Evolutionary conservation across 1,140 invertebrate genomes (phyloP).

Genomic region (Stenopsyche tienmushanensis): DNA sequence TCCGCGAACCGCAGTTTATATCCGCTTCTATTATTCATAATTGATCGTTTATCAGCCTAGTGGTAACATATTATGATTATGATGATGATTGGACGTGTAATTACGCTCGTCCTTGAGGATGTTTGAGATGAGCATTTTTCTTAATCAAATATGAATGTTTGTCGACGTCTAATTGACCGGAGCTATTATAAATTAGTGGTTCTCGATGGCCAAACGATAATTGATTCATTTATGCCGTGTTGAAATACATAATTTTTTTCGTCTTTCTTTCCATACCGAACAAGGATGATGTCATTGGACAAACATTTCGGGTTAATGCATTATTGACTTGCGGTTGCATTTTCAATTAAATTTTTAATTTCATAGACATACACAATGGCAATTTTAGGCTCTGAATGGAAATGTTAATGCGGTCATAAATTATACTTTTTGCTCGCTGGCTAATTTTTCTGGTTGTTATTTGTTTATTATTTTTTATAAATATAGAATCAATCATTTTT

Average conservation of each 20-base stretch:
- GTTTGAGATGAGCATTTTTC: constrained; percentile 10
- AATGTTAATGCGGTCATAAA: too few relatives aligned
- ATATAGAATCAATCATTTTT: too few relatives aligned
- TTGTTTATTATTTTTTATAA: too few relatives aligned
- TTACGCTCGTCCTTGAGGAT: constrained; percentile 15
- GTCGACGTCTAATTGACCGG: constrained; percentile 17
- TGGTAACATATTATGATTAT: constrained; percentile 3
- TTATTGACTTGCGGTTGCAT: too few relatives aligned
- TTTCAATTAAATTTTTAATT: too few relatives aligned
- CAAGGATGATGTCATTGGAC: constrained; percentile 19
- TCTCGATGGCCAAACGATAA: constrained; percentile 1
- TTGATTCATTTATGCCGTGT: constrained; percentile 22
- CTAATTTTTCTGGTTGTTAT: too few relatives aligned
- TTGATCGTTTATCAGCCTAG: constrained; percentile 15
- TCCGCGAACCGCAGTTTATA: too few relatives aligned
- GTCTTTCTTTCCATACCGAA: constrained; percentile 4
- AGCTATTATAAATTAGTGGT: constrained; percentile 16
- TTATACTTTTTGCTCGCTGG: too few relatives aligned
- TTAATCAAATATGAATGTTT: constrained; percentile 17
- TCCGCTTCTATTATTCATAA: not conserved
- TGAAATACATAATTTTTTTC: constrained; percentile 10
- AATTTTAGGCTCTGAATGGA: too few relatives aligned
- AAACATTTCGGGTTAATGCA: too few relatives aligned
- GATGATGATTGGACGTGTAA: constrained; percentile 12
- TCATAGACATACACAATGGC: too few relatives aligned